Conservation (phyloP, 2,113 vertebrate genomes). For the Antechinus flavipes region DNA sequence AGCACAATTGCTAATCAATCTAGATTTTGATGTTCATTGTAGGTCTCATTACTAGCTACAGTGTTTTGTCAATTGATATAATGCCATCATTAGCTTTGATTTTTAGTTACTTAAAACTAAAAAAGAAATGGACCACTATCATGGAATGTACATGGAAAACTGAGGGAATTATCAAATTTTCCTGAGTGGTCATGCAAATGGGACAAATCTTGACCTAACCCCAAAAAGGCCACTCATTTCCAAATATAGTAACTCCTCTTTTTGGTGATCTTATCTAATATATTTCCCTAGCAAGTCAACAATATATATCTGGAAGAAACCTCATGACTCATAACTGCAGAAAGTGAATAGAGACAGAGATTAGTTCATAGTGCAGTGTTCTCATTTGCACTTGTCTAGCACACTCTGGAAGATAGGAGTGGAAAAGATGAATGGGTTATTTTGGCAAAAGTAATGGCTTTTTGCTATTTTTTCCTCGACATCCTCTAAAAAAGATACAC, state of each 20-base stretch:
- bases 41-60: background rate
- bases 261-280: background rate
- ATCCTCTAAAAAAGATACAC: background rate
- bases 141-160: background rate
- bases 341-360: background rate
- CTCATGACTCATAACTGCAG: background rate
- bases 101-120: slow-evolving; percentile 76
- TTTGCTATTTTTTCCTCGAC: background rate
- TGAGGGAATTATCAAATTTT: slow-evolving; percentile 34
- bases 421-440: background rate
- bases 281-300: slow-evolving; percentile 34
- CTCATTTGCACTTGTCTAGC: background rate
- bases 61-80: slow-evolving; percentile 34
- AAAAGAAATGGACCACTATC: slow-evolving; percentile 43
- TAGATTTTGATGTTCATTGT: slow-evolving; percentile 51
- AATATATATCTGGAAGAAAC: slow-evolving; percentile 22
- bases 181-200: slow-evolving; percentile 65
- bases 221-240: background rate
- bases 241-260: background rate
- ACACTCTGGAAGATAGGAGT: slow-evolving; percentile 10
- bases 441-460: background rate
- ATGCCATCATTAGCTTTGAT: slow-evolving; percentile 74
- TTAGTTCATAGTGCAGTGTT: background rate
- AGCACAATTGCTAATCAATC: slow-evolving; percentile 61
- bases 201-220: slow-evolving; percentile 3